Percentiles rank a stretch among this genome's conserved stretches.
These are phyloP conservation scores for Psittacula derbiana DNA, from an alignment of 2,797 vertebrate species.

Conservation along the genomic window DNA sequence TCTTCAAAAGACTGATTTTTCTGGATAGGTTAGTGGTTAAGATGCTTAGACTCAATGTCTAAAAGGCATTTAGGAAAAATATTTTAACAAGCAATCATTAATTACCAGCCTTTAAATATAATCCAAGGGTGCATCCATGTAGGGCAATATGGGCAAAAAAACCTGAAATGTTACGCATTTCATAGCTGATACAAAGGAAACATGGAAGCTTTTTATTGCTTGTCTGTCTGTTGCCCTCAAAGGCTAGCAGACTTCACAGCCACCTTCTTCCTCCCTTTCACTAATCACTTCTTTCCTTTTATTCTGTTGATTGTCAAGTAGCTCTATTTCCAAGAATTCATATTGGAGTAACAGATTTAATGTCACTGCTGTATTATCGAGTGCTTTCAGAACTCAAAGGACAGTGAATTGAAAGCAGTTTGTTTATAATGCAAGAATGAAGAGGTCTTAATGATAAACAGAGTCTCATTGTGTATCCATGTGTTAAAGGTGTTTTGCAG, in stretches of 20 bases:
- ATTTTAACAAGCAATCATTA: background rate
- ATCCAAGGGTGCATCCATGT: background rate
- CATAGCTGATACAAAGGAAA: background rate
- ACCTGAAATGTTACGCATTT: background rate
- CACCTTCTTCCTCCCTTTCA: background rate
- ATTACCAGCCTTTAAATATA: background rate
- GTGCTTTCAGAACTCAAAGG: conserved; percentile 38
- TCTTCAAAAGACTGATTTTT: background rate
- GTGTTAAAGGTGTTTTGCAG: background rate
- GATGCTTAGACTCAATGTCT: background rate
- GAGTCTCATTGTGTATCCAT: background rate
- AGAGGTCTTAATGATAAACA: background rate
- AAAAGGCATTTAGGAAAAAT: background rate
- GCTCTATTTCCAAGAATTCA: conserved; percentile 30
- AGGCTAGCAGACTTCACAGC: background rate
- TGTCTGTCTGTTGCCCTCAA: background rate
- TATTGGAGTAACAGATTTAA: conserved; percentile 24
- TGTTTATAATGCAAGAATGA: background rate
- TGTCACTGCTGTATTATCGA: conserved; percentile 4
- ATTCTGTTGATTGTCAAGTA: conserved; percentile 3
- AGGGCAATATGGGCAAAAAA: background rate
- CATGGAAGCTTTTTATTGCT: background rate
- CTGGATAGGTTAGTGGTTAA: background rate
- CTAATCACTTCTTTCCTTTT: background rate
- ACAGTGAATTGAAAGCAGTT: conserved; percentile 7